A percentile compares a stretch with the other conserved stretches of the same genome.
These are phyloP conservation scores for Trogon melanurus DNA, from an alignment of 2,113 vertebrate species.

Conservation along the genomic window DNA sequence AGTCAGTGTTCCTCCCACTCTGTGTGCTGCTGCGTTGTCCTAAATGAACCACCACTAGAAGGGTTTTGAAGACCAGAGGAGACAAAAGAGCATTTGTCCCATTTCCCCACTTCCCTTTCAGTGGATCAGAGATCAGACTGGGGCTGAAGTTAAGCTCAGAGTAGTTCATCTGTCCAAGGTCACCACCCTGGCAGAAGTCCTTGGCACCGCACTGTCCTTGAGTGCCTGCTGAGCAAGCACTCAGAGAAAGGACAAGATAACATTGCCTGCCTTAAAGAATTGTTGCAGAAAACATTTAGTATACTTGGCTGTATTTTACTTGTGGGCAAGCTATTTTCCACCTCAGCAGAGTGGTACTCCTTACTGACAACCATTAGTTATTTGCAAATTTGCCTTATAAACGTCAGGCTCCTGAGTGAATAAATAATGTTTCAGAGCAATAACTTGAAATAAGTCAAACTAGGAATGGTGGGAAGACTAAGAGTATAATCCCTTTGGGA, in stretches of 20 bases:
- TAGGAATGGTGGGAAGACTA: slow-evolving; percentile 10
- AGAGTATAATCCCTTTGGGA: slow-evolving; percentile 6
- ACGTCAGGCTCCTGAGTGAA: background rate
- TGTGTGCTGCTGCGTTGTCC: background rate
- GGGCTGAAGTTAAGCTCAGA: background rate
- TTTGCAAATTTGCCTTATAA: slow-evolving; percentile 30
- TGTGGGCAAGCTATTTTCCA: background rate
- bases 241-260: background rate
- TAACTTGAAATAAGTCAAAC: slow-evolving; percentile 41
- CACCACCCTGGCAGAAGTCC: background rate
- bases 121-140: background rate
- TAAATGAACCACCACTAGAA: background rate
- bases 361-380: slow-evolving; percentile 38
- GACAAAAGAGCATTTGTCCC: background rate
- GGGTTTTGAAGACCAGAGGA: background rate
- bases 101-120: background rate
- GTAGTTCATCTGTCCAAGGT: background rate
- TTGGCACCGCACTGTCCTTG: background rate
- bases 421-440: slow-evolving; percentile 36
- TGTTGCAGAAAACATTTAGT: background rate
- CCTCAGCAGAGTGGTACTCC: slow-evolving; percentile 22
- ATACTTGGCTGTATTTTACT: background rate
- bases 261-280: background rate
- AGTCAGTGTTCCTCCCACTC: background rate
- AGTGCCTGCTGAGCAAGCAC: background rate